Evolutionary conservation across 2,797 vertebrate species (phyloP).

Genomic region (Enteromius paludinosus): DNA sequence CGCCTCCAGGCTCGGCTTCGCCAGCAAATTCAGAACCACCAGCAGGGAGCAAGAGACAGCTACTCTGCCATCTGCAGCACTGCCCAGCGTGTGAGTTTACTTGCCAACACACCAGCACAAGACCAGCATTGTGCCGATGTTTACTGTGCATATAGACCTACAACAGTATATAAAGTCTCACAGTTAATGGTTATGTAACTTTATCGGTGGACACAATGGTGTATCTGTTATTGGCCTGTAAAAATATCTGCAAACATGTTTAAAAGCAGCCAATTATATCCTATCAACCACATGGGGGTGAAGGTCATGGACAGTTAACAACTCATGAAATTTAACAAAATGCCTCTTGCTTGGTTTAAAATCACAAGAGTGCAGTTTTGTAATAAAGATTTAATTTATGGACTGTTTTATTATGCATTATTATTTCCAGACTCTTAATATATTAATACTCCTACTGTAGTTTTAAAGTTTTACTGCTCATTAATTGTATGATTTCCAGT

Average conservation of each 20-base stretch:
- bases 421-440: background rate
- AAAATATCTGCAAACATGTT: background rate
- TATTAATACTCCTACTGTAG: background rate
- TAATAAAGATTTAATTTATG: too few species aligned
- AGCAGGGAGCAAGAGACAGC: constrained; percentile 94
- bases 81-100: constrained; percentile 89
- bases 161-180: background rate
- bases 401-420: background rate
- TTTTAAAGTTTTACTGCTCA: background rate
- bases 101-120: constrained; percentile 37
- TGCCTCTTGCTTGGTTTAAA: background rate
- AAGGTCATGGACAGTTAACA: background rate
- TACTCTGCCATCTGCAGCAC: constrained; percentile 98
- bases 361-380: background rate
- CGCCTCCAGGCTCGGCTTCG: constrained; percentile 89
- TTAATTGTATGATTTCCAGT: background rate
- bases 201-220: background rate
- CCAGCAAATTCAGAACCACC: constrained; percentile 88
- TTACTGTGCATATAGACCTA: constrained; percentile 21
- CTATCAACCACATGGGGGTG: background rate
- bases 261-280: background rate
- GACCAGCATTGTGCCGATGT: constrained; percentile 30
- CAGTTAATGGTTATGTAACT: background rate
- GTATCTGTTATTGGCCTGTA: background rate
- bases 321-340: background rate